A percentile compares a stretch with the other conserved stretches of the same genome.
These are phyloP conservation scores for Phodopus roborovskii DNA, from an alignment of 2,113 vertebrate genomes.

Conservation along the genomic window DNA sequence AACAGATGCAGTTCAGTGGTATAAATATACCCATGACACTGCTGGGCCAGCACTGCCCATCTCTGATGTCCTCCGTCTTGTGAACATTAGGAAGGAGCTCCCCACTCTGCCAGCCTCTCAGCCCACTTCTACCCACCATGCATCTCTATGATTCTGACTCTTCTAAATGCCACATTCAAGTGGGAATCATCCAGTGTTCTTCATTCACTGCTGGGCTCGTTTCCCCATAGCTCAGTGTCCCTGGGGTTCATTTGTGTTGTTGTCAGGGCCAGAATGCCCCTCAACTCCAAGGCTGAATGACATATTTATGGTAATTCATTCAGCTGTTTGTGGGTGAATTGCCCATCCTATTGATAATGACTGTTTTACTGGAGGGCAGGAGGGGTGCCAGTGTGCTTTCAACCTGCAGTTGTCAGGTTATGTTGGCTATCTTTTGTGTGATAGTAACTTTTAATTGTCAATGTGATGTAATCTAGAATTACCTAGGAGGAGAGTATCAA, in stretches of 20 bases:
- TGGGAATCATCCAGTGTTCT: background rate
- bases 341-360: background rate
- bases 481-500: background rate
- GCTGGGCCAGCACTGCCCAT: fast-evolving
- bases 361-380: background rate
- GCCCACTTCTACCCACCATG: background rate
- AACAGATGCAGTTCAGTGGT: background rate
- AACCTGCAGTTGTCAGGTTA: background rate
- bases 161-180: background rate
- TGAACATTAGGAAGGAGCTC: no score
- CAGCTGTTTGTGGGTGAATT: background rate
- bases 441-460: background rate
- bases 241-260: background rate
- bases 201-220: background rate
- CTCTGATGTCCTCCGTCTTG: no score
- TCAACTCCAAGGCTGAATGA: background rate
- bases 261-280: background rate
- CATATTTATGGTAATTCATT: no score
- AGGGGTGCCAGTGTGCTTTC: background rate
- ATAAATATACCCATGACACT: background rate
- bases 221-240: background rate
- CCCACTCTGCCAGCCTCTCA: background rate
- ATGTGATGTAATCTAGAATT: background rate
- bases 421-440: background rate
- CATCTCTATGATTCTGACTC: background rate